phyloP scores from a whole-genome alignment of 92 coral and sea anemone genomes.

The Siderastrea siderea region DNA sequence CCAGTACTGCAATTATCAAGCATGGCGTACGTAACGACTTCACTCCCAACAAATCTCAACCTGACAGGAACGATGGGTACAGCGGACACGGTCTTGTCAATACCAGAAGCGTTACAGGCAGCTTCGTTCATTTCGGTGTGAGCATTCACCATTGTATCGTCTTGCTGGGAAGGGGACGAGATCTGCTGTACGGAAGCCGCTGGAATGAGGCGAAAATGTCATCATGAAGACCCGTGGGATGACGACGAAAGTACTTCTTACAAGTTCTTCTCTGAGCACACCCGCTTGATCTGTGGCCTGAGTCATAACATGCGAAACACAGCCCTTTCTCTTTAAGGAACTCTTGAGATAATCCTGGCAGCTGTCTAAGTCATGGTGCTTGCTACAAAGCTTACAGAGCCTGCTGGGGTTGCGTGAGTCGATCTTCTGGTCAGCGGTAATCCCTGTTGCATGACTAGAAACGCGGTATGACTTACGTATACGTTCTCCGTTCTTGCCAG shows the following conservation, averaged over 20 bases:
- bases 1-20: slow-evolving; percentile 62
- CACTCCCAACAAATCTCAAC: slow-evolving; percentile 19
- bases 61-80: slow-evolving; percentile 62
- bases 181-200: no score
- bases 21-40: slow-evolving; percentile 62
- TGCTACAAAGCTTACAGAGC: not conserved
- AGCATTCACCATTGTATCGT: no score
- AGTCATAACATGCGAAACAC: not conserved
- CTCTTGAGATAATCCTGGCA: not conserved
- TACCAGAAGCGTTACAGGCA: no score
- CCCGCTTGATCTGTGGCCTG: not conserved
- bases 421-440: not conserved
- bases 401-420: not conserved
- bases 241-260: not conserved
- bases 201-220: not conserved
- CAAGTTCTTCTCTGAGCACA: not conserved
- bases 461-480: no score
- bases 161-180: no score
- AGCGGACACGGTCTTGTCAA: not conserved
- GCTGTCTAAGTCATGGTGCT: not conserved
- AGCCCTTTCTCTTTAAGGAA: not conserved
- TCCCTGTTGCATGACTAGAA: no score
- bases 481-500: no score
- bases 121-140: no score
- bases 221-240: slow-evolving; percentile 62